Evolutionary conservation across 2,797 vertebrate genomes (phyloP), one percentile per base, ranked within the genome.

Genomic region (Scleropages formosus): DNA sequence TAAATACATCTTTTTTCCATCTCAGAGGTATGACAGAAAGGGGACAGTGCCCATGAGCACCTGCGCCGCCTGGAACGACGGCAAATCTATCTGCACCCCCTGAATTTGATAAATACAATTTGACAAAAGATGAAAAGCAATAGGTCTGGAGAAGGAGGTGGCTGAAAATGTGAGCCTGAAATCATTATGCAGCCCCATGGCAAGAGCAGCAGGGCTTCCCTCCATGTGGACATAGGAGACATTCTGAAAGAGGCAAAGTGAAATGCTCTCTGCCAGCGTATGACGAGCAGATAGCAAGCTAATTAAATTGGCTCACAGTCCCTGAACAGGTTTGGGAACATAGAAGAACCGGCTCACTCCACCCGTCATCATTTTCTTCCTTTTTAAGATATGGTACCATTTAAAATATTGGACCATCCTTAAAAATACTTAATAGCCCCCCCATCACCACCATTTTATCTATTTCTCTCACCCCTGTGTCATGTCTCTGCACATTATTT

Each of bases 221-320:
- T 73, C 61, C 80, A 6, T 26, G 51, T 80, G 62, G 31, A 79
- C 77, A 62, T 68, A 75, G 74, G 72, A 80, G 74, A 75, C 24
- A 16, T 75, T 61, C 39, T 46, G 68, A 59, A 68, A 72, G 77
- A 72, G 77, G 60, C 44, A 73, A 72, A n/a, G 75, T 75, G 77
- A 82, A 77, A 71, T 56, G 80, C 78, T 69, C 27, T 70, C 74
- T 72, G 74, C 51, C 64, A 80, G 63, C 39, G 61, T 81, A 39
- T 82, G 75, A 85, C 78, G 84, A 80, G 85, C 75, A 83, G 80
- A 80, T 89, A 85, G 79, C 79, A 24, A 77, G 75, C 78, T 87
- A 84, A 88, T 89, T 89, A 75, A 85, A 89, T 90, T 86, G 84
- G 82, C 80, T 84, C 78, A 80, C 77, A 79, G 68, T 69, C 78